Evolutionary conservation across 2,113 vertebrate species (phyloP).

Genomic region (Pedetes capensis): DNA sequence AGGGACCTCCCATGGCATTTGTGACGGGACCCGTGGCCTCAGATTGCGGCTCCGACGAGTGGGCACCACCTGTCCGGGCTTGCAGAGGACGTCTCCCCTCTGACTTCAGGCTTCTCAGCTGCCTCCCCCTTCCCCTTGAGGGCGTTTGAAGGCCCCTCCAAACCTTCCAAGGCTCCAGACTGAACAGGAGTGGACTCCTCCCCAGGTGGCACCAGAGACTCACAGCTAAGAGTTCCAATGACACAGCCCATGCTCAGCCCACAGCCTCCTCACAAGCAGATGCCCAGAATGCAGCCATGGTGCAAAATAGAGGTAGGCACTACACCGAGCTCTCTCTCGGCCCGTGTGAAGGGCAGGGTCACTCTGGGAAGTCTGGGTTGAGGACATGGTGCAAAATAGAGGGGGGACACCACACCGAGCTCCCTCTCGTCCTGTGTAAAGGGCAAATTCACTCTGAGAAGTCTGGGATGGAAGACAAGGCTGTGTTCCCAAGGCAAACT

Average conservation of each 20-base stretch:
- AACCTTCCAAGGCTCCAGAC: not conserved
- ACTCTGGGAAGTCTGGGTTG: not conserved
- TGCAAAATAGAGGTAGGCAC: not conserved
- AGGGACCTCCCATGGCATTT: rapidly evolving
- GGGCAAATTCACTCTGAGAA: not conserved
- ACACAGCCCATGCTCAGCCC: rapidly evolving
- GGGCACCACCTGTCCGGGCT: too few relatives aligned
- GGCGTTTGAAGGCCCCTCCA: too few relatives aligned
- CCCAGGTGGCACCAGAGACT: rapidly evolving
- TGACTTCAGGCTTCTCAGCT: too few relatives aligned
- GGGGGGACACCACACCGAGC: not conserved
- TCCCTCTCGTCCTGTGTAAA: not conserved
- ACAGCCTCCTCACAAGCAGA: rapidly evolving
- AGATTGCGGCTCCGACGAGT: too few relatives aligned
- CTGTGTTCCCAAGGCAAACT: not conserved
- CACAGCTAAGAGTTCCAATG: rapidly evolving
- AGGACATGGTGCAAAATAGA: not conserved
- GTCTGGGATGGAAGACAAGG: not conserved
- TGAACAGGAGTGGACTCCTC: not conserved
- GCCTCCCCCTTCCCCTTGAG: too few relatives aligned
- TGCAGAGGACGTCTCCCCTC: too few relatives aligned
- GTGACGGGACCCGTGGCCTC: rapidly evolving
- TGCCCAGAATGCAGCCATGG: not conserved
- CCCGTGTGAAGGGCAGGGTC: not conserved
- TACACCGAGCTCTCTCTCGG: not conserved